Evolutionary conservation across 2,113 vertebrate species (phyloP), one percentile per base, ranked within the genome.

Genomic region (Lamprotornis superbus): DNA sequence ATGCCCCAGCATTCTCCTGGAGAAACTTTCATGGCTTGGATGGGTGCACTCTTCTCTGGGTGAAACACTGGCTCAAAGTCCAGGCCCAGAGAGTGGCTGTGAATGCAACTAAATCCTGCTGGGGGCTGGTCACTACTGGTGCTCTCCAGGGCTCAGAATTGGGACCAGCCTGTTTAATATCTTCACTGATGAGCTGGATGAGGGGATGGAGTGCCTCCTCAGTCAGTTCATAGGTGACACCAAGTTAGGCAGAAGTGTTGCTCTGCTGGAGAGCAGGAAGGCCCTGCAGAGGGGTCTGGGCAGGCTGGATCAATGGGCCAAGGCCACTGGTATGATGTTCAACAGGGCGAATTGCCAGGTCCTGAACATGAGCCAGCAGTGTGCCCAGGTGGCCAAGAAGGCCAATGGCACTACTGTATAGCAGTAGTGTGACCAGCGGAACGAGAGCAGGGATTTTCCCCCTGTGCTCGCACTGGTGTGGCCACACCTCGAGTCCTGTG

Each of bases 161-260:
- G 12, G 73, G 11, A 10, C 22, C 39, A 52, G 11, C 18, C 14
- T 44, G 15, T 37, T 39, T 28, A 46, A 33, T 37, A 15, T 37
- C 46, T 28, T 23, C 53, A 15, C 30, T 22, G 11, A 60, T 68
- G 37, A 22, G 25, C 55, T 69, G 17, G 27, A 60, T 23, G 23
- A 69, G 5, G 19, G 4, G 5, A 44, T 46, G 0, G 0, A 50
- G 12, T 76, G 30, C 7, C 9, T 24, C 2, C 20, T 59, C 35
- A 25, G 22, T 69, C 18, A 28, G 5, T 69, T 28, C 23, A 15
- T 18, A 53, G 39, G 7, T n/a, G 23, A 12, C 39, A 33, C 18
- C 15, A 28, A 19, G 12, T 0, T 16, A 23, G 7, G 55, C 19
- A 30, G 28, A 15, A 39, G 3, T 10, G 12, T 8, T 44, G 37